These are phyloP conservation scores for Psilanteris sp. DNA, from an alignment of 1,140 invertebrate genomes.

Conservation along the genomic window DNA sequence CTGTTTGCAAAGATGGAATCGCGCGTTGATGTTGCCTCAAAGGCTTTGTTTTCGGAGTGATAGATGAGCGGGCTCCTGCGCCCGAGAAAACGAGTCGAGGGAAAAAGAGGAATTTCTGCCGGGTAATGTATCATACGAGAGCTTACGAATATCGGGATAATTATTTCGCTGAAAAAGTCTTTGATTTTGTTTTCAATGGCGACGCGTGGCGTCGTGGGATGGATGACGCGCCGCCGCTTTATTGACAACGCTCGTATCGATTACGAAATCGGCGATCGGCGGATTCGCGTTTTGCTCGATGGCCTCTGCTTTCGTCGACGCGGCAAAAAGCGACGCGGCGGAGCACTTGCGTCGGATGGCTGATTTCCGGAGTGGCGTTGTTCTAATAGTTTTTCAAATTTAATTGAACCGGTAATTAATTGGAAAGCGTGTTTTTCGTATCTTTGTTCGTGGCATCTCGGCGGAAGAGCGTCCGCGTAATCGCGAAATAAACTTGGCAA, in stretches of 20 bases:
- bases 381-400: too few relatives aligned
- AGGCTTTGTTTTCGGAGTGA: slow-evolving; percentile 60
- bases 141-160: slow-evolving; percentile 36
- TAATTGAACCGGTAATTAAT: too few relatives aligned
- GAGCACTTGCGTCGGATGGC: too few relatives aligned
- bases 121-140: slow-evolving; percentile 50
- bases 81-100: slow-evolving; percentile 34
- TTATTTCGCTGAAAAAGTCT: slow-evolving; percentile 47
- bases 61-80: slow-evolving; percentile 50
- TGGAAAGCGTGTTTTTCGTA: too few relatives aligned
- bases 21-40: slow-evolving; percentile 60
- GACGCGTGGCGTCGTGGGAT: slow-evolving; percentile 12
- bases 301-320: too few relatives aligned
- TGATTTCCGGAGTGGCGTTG: too few relatives aligned
- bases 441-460: too few relatives aligned
- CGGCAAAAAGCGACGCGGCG: too few relatives aligned
- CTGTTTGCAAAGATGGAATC: slow-evolving; percentile 62
- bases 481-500: too few relatives aligned
- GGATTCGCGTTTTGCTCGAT: too few relatives aligned
- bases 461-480: too few relatives aligned
- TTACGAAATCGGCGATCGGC: too few relatives aligned
- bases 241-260: slow-evolving; percentile 34
- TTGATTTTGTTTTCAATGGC: slow-evolving; percentile 29
- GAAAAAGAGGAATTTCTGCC: slow-evolving; percentile 45
- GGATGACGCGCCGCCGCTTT: slow-evolving; percentile 35